Conservation (phyloP, 2,888 invertebrate species). For the Scrobipalpa costella region DNA sequence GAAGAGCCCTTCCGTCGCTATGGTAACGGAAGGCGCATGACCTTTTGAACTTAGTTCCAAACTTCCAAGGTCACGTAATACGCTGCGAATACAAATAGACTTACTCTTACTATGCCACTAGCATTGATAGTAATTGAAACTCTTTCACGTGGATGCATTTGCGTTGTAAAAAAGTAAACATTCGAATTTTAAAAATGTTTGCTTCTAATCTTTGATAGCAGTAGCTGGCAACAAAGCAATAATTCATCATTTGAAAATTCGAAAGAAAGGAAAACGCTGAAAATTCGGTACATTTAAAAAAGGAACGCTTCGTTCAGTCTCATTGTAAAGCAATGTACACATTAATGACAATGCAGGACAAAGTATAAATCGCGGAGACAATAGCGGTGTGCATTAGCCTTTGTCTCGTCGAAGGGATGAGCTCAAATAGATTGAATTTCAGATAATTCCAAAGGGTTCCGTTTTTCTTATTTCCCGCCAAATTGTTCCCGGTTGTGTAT, state of each 20-base stretch:
- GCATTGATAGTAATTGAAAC: background rate
- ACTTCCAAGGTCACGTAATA: conserved; percentile 29
- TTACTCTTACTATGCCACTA: background rate
- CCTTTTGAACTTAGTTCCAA: conserved; percentile 29
- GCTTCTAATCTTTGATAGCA: background rate
- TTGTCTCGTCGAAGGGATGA: conserved; percentile 72
- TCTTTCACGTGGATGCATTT: background rate
- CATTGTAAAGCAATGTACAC: conserved; percentile 70
- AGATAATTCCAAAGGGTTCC: conserved; percentile 70
- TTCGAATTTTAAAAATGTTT: no score
- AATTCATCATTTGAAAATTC: conserved; percentile 8
- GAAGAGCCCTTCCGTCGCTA: conserved; percentile 12
- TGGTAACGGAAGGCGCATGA: conserved; percentile 27
- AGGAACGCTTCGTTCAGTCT: conserved; percentile 37
- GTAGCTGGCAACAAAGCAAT: background rate
- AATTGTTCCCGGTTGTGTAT: conserved; percentile 39
- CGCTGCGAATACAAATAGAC: conserved; percentile 26
- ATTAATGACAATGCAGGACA: conserved; percentile 72
- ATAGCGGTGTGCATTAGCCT: conserved; percentile 68
- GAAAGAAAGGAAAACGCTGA: conserved; percentile 30
- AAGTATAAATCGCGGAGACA: conserved; percentile 75
- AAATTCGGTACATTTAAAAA: conserved; percentile 59
- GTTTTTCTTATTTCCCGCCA: conserved; percentile 61
- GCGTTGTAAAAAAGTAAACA: no score
- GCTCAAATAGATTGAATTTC: conserved; percentile 76